Evolutionary conservation across 2,888 invertebrate genomes (phyloP).

Genomic region (Meliscaeva auricollis): DNA sequence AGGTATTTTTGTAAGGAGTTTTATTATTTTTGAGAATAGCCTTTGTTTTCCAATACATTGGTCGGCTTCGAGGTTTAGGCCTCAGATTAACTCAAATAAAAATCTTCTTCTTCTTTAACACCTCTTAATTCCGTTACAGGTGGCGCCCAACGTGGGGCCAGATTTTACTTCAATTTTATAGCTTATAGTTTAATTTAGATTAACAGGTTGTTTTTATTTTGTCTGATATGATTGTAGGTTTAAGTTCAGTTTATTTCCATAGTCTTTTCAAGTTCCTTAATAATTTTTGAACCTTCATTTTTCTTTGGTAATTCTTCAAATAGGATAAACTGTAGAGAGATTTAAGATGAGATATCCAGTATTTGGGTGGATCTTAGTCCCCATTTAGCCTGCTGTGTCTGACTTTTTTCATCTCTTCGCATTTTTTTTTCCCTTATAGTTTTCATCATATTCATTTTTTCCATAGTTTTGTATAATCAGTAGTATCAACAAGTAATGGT

Average conservation of each 20-base stretch:
- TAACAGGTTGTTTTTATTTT: neutral
- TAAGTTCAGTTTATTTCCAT: neutral
- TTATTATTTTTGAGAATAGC: neutral
- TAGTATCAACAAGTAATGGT: neutral
- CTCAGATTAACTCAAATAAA: neutral
- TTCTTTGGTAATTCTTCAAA: neutral
- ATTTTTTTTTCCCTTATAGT: neutral
- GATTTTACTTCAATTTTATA: conserved; percentile 1
- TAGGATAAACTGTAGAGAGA: too few species aligned
- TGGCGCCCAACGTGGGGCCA: conserved; percentile 20
- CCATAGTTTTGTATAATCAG: neutral
- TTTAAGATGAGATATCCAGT: conserved; percentile 1
- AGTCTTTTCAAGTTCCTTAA: neutral
- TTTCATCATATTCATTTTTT: neutral
- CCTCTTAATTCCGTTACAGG: conserved; percentile 7
- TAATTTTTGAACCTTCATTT: neutral
- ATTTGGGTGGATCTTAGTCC: neutral
- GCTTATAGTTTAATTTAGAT: neutral
- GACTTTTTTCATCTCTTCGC: neutral
- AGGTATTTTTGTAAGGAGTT: conserved; percentile 5
- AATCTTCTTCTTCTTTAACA: neutral
- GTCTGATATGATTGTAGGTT: conserved; percentile 2
- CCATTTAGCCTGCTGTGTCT: conserved; percentile 9
- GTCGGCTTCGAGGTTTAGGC: neutral
- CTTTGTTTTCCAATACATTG: neutral